phyloP scores from a whole-genome alignment of 2,797 vertebrate genomes.

The Enteromius viviparus region DNA sequence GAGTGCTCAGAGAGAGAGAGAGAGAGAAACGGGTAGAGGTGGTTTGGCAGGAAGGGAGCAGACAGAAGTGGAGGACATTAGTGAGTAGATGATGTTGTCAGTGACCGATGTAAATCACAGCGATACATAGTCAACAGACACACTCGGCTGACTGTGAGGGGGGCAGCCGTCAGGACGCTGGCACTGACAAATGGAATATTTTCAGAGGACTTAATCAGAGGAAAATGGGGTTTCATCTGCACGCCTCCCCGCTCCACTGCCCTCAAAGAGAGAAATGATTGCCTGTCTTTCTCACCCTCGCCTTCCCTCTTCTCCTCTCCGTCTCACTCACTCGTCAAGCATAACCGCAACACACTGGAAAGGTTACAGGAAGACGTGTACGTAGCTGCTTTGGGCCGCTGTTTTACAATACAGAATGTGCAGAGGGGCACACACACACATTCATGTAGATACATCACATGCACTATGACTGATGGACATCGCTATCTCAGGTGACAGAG shows the following conservation, averaged over 20 bases:
- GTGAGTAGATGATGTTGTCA: constrained; percentile 83
- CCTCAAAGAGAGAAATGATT: constrained; percentile 90
- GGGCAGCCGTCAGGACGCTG: constrained; percentile 79
- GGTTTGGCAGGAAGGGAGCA: constrained; percentile 49
- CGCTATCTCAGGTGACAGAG: constrained; percentile 49
- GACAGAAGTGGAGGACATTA: constrained; percentile 79
- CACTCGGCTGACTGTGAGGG: constrained; percentile 82
- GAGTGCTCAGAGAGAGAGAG: constrained; percentile 56
- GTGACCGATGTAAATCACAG: constrained; percentile 89
- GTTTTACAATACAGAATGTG: constrained; percentile 63
- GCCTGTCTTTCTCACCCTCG: constrained; percentile 73
- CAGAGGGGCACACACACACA: constrained; percentile 35
- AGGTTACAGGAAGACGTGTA: constrained; percentile 60
- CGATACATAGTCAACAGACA: constrained; percentile 93
- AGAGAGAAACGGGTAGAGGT: constrained; percentile 58
- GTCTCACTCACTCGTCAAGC: constrained; percentile 54
- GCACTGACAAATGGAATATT: constrained; percentile 98
- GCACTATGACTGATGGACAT: constrained; percentile 54
- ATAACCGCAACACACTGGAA: constrained; percentile 56
- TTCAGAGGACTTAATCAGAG: constrained; percentile 96
- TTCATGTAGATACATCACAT: constrained; percentile 45
- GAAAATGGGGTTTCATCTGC: constrained; percentile 95
- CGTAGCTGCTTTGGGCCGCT: constrained; percentile 49
- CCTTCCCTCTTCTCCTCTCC: constrained; percentile 63
- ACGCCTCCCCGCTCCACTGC: constrained; percentile 85